These are phyloP conservation scores for Saimiri boliviensis DNA, from an alignment of 2,113 vertebrate species.

Conservation along the genomic window DNA sequence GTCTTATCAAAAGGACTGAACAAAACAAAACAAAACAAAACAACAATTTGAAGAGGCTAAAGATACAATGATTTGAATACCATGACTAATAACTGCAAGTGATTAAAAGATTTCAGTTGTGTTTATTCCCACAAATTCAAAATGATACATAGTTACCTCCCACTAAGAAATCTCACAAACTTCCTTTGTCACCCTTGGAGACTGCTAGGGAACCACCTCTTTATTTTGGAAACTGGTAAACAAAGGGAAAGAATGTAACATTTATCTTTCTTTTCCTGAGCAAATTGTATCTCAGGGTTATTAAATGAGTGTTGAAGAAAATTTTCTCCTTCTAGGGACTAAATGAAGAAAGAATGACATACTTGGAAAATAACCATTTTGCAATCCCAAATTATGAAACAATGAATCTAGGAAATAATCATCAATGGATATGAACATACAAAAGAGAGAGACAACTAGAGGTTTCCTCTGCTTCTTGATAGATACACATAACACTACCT, in stretches of 20 bases:
- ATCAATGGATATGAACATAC: background rate
- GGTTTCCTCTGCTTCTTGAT: background rate
- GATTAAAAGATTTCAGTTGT: background rate
- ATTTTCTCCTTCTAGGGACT: background rate
- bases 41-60: background rate
- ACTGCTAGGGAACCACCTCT: background rate
- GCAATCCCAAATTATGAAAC: constrained; percentile 1
- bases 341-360: background rate
- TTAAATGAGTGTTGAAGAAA: background rate
- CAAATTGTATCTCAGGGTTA: background rate
- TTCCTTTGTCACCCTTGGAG: background rate
- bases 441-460: background rate
- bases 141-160: background rate
- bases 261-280: background rate
- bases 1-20: background rate
- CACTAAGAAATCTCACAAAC: background rate
- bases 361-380: background rate
- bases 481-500: background rate
- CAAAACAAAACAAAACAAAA: background rate
- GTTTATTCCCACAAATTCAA: background rate
- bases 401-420: constrained; percentile 8
- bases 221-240: constrained; percentile 21
- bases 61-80: background rate
- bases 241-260: background rate
- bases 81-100: background rate